A percentile compares a stretch with the other conserved stretches of the same genome.
phyloP scores from a whole-genome alignment of 2,888 invertebrate species.

The Acanthosepion pharaonis region DNA sequence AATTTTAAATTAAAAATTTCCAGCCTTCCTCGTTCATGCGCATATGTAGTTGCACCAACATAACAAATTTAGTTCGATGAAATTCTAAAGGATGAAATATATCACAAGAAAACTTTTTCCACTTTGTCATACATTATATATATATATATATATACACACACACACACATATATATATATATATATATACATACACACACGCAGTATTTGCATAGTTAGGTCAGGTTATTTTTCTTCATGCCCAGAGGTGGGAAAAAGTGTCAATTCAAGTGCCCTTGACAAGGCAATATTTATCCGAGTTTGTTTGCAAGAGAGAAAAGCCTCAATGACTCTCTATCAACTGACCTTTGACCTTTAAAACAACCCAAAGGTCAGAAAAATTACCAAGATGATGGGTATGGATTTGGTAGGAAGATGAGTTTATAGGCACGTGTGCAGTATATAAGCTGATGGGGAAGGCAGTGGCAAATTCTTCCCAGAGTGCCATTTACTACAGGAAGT shows the following conservation, averaged over 20 bases:
- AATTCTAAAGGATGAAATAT: no score
- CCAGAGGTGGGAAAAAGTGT: not conserved
- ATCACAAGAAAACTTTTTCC: no score
- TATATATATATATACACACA: no score
- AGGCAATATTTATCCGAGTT: not conserved
- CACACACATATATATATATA: no score
- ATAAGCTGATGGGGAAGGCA: not conserved
- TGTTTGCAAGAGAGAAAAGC: slow-evolving; percentile 33
- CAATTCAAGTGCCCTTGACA: not conserved
- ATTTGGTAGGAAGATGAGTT: not conserved
- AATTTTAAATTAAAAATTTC: no score
- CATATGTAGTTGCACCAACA: no score
- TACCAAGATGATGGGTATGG: not conserved
- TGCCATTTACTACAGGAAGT: not conserved
- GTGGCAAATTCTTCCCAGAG: not conserved
- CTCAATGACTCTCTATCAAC: not conserved
- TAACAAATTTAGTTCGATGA: no score
- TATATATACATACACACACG: no score
- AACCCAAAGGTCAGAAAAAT: not conserved
- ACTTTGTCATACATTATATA: no score
- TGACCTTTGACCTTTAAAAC: not conserved
- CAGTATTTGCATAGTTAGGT: no score
- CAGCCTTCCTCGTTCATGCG: no score
- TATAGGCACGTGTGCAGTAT: not conserved
- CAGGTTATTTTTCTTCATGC: not conserved